Percentiles rank a stretch among this genome's conserved stretches.
Evolutionary conservation across 2,797 vertebrate species (phyloP).

Genomic region (Spatula versicolor): DNA sequence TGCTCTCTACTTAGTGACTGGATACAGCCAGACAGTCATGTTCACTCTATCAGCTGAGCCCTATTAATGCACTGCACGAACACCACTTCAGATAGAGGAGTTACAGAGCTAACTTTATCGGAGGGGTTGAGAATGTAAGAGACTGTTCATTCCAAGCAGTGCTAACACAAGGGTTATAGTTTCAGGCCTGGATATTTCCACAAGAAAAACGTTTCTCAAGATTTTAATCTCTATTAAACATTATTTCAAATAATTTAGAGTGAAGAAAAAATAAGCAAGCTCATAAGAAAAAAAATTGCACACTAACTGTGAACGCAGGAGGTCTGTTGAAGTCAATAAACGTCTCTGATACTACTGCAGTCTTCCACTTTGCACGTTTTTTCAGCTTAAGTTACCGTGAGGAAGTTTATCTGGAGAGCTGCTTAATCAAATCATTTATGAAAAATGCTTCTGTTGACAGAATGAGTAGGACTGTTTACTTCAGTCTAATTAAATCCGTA

Average conservation of each 20-base stretch:
- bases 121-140: neutral
- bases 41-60: neutral
- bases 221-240: neutral
- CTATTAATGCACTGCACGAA: neutral
- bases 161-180: neutral
- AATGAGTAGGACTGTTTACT: neutral
- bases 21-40: too few relatives aligned
- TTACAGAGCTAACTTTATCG: neutral
- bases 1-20: neutral
- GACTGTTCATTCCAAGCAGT: neutral
- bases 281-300: neutral
- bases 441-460: neutral
- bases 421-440: neutral
- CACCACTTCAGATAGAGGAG: neutral
- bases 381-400: neutral
- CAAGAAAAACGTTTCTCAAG: neutral
- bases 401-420: neutral
- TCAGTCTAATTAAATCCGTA: neutral
- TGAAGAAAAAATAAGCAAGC: neutral
- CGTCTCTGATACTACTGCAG: neutral
- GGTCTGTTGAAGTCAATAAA: slow-evolving; percentile 20
- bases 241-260: too few relatives aligned
- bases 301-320: neutral
- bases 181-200: neutral
- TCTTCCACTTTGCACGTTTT: neutral